Evolutionary conservation across 2,888 invertebrate genomes (phyloP).

Genomic region (Timema podura): DNA sequence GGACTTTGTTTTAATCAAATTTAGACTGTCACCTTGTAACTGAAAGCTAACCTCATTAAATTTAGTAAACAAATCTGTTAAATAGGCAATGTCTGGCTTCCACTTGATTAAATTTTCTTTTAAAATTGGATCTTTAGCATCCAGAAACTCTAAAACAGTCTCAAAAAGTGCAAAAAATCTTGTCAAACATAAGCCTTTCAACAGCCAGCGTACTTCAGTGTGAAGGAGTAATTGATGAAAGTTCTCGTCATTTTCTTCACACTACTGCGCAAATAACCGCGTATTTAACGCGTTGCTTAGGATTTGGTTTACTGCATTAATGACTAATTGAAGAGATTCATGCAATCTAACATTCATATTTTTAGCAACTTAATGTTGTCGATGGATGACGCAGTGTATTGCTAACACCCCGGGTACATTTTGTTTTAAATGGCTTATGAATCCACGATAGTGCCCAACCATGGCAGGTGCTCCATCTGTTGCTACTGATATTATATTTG

Average conservation of each 20-base stretch:
- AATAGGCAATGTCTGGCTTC: background rate
- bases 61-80: constrained; percentile 5
- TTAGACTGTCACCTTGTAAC: constrained; percentile 7
- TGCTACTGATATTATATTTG: constrained; percentile 38
- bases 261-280: background rate
- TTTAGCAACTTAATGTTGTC: constrained; percentile 35
- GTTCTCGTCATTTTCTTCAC: constrained; percentile 5
- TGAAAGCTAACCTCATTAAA: background rate
- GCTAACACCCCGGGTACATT: constrained; percentile 34
- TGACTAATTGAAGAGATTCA: background rate
- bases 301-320: background rate
- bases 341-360: constrained; percentile 29
- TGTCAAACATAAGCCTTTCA: background rate
- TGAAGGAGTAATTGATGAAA: background rate
- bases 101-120: background rate
- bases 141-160: constrained; percentile 5
- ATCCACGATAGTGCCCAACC: constrained; percentile 38
- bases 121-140: constrained; percentile 7
- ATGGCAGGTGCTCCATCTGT: constrained; percentile 40
- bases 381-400: constrained; percentile 36
- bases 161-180: background rate
- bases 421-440: constrained; percentile 39
- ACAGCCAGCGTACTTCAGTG: constrained; percentile 2
- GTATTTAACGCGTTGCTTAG: background rate
- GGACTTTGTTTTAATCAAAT: constrained; percentile 2